Evolutionary conservation across 35 echinoderm and acorn worm genomes (phyloP).

Genomic region (Acanthaster planci): DNA sequence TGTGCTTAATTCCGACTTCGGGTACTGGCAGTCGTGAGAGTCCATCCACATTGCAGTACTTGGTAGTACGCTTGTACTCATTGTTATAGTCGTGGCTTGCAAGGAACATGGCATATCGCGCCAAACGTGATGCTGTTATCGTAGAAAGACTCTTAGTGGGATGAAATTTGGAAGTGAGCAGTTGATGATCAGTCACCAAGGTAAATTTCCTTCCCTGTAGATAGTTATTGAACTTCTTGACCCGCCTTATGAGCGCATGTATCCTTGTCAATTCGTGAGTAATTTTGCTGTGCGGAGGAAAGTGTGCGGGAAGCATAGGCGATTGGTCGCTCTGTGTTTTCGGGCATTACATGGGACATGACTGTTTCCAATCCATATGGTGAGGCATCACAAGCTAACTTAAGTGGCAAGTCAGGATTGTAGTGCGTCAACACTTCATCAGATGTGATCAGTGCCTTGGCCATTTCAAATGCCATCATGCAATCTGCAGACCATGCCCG

Average conservation of each 20-base stretch:
- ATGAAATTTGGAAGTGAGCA: constrained; percentile 31
- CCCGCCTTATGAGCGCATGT: constrained; percentile 44
- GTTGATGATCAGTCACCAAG: constrained; percentile 58
- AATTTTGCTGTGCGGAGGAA: constrained; percentile 30
- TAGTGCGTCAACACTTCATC: no score
- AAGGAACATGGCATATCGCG: constrained; percentile 37
- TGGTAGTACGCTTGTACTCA: background rate
- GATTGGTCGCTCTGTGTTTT: constrained; percentile 39
- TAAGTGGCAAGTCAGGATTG: no score
- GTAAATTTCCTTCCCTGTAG: constrained; percentile 47
- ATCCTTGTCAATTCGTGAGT: constrained; percentile 71
- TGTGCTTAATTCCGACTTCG: background rate
- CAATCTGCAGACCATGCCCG: no score
- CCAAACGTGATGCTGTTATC: constrained; percentile 17
- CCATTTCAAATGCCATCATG: no score
- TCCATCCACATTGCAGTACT: constrained; percentile 29
- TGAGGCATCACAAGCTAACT: no score
- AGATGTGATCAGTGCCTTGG: no score
- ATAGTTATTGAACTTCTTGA: constrained; percentile 65
- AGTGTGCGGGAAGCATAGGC: constrained; percentile 54
- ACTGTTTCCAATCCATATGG: constrained; percentile 39
- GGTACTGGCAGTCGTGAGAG: constrained; percentile 22
- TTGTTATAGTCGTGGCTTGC: constrained; percentile 1
- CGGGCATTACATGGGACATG: constrained; percentile 33
- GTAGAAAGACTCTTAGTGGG: constrained; percentile 4